phyloP scores from a whole-genome alignment of 2,888 invertebrate genomes.

The Brachylomia viminalis region DNA sequence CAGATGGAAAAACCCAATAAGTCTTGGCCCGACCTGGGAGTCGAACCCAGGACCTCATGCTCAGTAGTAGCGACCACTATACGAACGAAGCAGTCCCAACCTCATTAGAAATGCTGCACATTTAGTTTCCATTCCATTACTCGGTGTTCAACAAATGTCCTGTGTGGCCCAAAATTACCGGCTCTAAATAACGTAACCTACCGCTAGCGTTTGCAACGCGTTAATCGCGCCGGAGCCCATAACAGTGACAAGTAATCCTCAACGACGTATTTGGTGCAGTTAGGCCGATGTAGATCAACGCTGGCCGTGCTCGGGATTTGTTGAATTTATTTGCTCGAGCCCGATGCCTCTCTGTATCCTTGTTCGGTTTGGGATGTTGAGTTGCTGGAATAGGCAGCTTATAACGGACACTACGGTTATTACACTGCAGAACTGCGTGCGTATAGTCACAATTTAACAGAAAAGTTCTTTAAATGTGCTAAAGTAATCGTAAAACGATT shows the following conservation, averaged over 20 bases:
- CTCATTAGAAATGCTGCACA: constrained; percentile 22
- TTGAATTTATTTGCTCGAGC: constrained; percentile 82
- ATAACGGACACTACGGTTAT: no score
- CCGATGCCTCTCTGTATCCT: constrained; percentile 71
- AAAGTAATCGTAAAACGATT: neutral
- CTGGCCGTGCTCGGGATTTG: constrained; percentile 83
- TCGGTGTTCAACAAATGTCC: constrained; percentile 35
- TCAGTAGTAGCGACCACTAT: no score
- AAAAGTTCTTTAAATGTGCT: neutral
- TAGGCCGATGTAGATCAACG: constrained; percentile 83
- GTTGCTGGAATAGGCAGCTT: constrained; percentile 50
- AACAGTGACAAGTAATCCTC: constrained; percentile 77
- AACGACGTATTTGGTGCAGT: constrained; percentile 84
- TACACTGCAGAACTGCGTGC: neutral
- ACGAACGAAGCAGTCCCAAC: neutral
- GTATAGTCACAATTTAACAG: neutral
- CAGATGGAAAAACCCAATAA: no score
- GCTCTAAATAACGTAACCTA: constrained; percentile 64
- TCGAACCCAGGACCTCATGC: no score
- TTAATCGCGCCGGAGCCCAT: constrained; percentile 73
- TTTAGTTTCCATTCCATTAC: constrained; percentile 32
- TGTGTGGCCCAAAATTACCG: constrained; percentile 38
- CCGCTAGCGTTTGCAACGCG: constrained; percentile 58
- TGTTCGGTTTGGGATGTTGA: constrained; percentile 42
- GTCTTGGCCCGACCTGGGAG: no score